Conservation (phyloP, 1,140 invertebrate genomes). For the Hypsibius dujardini region DNA sequence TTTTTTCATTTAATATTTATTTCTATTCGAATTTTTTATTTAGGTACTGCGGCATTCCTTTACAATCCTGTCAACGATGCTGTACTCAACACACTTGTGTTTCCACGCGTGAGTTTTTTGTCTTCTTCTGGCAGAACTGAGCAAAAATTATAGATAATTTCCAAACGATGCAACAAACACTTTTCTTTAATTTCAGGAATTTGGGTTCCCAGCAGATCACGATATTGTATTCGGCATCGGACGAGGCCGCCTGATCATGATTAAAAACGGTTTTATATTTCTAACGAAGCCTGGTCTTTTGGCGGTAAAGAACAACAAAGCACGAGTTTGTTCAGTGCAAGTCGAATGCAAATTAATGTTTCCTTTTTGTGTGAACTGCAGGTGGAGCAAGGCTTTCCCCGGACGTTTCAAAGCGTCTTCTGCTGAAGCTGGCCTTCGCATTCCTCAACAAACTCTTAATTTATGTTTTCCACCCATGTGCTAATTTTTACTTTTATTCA, state of each 20-base stretch:
- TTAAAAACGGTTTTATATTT: not conserved
- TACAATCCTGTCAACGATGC: too few species aligned
- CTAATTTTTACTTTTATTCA: too few species aligned
- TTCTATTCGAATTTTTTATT: too few species aligned
- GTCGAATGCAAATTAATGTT: not conserved
- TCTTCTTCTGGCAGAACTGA: too few species aligned
- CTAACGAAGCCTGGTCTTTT: not conserved
- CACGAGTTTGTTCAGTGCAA: not conserved
- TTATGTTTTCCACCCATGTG: too few species aligned
- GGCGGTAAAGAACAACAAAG: not conserved
- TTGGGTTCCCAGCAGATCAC: not conserved
- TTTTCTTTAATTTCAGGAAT: not conserved
- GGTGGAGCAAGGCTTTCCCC: constrained; percentile 9
- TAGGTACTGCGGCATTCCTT: too few species aligned
- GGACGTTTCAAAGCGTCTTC: not conserved
- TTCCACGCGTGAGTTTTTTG: too few species aligned
- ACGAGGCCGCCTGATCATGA: not conserved
- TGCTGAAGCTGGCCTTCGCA: not conserved
- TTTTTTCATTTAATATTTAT: too few species aligned
- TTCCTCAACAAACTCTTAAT: too few species aligned
- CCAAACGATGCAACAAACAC: too few species aligned
- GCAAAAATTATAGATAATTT: too few species aligned
- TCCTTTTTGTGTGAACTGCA: not conserved
- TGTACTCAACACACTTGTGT: too few species aligned
- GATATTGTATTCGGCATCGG: not conserved